Conservation (phyloP, 2,888 invertebrate species). For the Harpagoxenus sublaevis region DNA sequence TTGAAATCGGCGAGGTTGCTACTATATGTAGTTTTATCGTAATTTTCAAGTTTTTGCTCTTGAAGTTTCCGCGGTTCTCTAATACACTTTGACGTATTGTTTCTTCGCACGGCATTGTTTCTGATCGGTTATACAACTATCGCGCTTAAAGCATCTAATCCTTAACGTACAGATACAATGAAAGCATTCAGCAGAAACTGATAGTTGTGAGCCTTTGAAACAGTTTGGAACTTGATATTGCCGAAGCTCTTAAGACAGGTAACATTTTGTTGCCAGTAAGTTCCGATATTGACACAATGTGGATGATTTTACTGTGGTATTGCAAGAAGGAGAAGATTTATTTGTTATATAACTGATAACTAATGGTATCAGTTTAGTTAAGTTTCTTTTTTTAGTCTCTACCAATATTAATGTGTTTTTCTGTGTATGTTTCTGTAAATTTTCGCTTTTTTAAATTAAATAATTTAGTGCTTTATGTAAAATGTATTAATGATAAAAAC, state of each 20-base stretch:
- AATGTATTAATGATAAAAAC: slow-evolving; percentile 15
- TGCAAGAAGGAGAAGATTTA: neutral
- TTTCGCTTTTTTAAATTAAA: neutral
- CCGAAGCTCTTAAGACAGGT: slow-evolving; percentile 9
- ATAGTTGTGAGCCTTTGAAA: slow-evolving; percentile 35
- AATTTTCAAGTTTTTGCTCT: neutral
- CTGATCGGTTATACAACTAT: slow-evolving; percentile 17
- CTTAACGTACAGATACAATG: slow-evolving; percentile 27
- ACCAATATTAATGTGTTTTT: neutral
- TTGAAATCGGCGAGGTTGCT: neutral
- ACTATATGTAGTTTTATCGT: neutral
- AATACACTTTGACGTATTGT: slow-evolving; percentile 14
- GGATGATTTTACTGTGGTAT: neutral
- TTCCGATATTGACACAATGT: neutral
- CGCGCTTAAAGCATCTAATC: slow-evolving; percentile 31
- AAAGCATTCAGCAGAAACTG: slow-evolving; percentile 45
- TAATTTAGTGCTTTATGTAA: slow-evolving; percentile 7
- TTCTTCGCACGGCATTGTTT: slow-evolving; percentile 13
- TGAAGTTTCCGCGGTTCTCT: neutral
- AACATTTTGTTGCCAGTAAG: slow-evolving; percentile 3
- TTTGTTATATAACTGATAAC: neutral
- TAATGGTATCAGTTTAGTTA: neutral
- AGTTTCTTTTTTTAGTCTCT: neutral
- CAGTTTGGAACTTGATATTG: slow-evolving; percentile 40
- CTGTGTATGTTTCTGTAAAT: neutral